Evolutionary conservation across 2,888 invertebrate genomes (phyloP).

Genomic region (Teleogryllus oceanicus): DNA sequence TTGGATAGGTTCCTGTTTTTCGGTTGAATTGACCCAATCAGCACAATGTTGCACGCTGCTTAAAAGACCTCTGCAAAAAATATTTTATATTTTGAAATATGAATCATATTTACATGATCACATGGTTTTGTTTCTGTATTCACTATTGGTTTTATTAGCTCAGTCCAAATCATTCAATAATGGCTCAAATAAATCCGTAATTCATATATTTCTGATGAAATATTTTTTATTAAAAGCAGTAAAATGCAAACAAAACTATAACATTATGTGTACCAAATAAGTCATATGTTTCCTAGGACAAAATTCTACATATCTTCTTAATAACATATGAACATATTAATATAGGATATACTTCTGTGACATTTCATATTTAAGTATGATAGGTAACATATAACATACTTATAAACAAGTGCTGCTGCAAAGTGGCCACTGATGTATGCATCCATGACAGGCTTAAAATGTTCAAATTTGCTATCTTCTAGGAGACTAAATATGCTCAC

Average conservation of each 20-base stretch:
- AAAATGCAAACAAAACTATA: neutral
- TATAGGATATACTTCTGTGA: too few relatives aligned
- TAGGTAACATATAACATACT: conserved; percentile 54
- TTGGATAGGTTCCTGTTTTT: conserved; percentile 84
- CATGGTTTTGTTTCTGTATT: too few relatives aligned
- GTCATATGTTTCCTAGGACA: neutral
- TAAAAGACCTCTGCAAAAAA: conserved; percentile 65
- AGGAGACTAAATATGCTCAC: conserved; percentile 85
- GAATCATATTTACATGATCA: too few relatives aligned
- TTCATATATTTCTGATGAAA: too few relatives aligned
- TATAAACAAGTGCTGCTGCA: conserved; percentile 90
- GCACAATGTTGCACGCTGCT: conserved; percentile 88
- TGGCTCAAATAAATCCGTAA: too few relatives aligned
- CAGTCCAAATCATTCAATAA: neutral
- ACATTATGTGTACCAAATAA: neutral
- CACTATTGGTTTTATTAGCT: too few relatives aligned
- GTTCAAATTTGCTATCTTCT: conserved; percentile 87
- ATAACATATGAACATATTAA: too few relatives aligned
- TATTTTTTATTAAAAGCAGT: neutral
- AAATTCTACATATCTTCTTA: neutral
- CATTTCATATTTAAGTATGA: neutral
- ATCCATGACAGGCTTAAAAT: conserved; percentile 90
- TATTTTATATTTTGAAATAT: too few relatives aligned
- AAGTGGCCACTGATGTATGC: conserved; percentile 93
- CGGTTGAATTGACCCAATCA: conserved; percentile 78